Conservation (phyloP, 1,140 invertebrate species). For the Drosophila equinoxialis region DNA sequence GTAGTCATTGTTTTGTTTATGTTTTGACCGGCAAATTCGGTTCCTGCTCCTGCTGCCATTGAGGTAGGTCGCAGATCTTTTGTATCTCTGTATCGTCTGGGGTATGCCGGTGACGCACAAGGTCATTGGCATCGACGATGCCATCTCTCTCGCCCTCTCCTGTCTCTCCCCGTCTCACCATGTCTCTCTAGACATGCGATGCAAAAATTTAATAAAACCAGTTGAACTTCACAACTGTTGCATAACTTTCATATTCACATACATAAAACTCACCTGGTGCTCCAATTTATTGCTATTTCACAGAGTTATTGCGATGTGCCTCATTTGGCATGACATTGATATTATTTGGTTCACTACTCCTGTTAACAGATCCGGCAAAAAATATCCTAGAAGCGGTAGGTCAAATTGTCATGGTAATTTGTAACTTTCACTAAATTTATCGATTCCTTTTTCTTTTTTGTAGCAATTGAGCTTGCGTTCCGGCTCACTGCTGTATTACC, state of each 20-base stretch:
- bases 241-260: conserved; percentile 32
- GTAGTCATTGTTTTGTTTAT: conserved; percentile 46
- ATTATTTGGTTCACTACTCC: conserved; percentile 83
- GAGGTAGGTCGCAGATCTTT: conserved; percentile 76
- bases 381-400: conserved; percentile 84
- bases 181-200: conserved; percentile 17
- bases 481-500: conserved; percentile 85
- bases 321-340: conserved; percentile 79
- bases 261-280: conserved; percentile 55
- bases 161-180: too few species aligned
- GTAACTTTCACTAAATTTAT: background rate
- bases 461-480: conserved; percentile 85
- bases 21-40: conserved; percentile 27
- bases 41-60: conserved; percentile 72
- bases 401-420: conserved; percentile 22
- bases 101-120: conserved; percentile 33
- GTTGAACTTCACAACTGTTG: conserved; percentile 68
- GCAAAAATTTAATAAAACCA: conserved; percentile 42
- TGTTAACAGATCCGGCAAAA: conserved; percentile 84
- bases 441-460: background rate
- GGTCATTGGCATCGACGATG: conserved; percentile 44
- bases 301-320: conserved; percentile 73
- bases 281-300: conserved; percentile 56
- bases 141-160: conserved; percentile 35
- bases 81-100: background rate